phyloP scores from a whole-genome alignment of 2,113 vertebrate species.

The Corythaixoides concolor region DNA sequence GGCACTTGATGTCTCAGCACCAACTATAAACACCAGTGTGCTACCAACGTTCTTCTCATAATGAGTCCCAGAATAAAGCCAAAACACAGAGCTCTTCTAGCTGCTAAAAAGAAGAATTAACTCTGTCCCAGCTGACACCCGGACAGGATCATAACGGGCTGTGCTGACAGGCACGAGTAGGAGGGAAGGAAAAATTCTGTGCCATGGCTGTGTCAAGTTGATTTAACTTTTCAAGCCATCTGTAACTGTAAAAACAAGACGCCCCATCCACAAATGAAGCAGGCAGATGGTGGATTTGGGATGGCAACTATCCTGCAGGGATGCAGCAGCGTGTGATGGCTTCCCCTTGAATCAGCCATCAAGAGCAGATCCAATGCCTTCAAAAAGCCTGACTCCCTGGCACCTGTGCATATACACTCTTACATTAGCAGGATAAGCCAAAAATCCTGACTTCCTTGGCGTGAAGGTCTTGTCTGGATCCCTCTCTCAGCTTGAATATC shows the following conservation, averaged over 20 bases:
- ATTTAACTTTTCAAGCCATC: slow-evolving; percentile 15
- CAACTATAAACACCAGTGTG: too few species aligned
- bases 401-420: background rate
- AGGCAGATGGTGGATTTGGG: background rate
- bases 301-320: background rate
- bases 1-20: too few species aligned
- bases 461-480: background rate
- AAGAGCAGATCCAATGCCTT: background rate
- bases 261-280: background rate
- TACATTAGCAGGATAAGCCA: background rate
- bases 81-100: too few species aligned
- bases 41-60: too few species aligned
- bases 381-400: background rate
- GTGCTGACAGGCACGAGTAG: background rate
- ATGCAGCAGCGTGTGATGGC: background rate
- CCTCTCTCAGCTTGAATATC: background rate
- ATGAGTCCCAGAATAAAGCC: too few species aligned
- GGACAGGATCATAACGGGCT: background rate
- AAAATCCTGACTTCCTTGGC: background rate
- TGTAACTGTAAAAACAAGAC: background rate
- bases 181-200: background rate
- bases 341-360: background rate
- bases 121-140: too few species aligned
- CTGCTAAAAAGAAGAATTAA: too few species aligned
- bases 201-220: background rate